Conservation (phyloP, 2,113 vertebrate species). For the Protobothrops flavoviridis region DNA sequence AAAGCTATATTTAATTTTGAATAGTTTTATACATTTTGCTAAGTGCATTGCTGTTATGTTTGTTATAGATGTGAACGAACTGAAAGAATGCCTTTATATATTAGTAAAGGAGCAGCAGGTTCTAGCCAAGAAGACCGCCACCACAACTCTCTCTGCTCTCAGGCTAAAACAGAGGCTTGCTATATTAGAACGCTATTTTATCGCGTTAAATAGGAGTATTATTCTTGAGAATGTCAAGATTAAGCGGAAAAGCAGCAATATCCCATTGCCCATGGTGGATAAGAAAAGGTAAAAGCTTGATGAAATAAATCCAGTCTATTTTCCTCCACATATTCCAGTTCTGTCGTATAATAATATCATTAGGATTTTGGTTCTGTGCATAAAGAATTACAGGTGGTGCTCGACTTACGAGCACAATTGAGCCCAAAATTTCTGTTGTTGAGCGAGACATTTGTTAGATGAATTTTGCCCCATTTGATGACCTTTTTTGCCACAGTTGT, state of each 20-base stretch:
- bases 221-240: constrained; percentile 89
- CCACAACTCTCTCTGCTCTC: constrained; percentile 88
- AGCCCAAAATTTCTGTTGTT: not conserved
- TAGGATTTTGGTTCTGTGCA: not conserved
- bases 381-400: not conserved
- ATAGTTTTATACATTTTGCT: not conserved
- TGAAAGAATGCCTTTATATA: constrained; percentile 91
- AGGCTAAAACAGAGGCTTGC: constrained; percentile 91
- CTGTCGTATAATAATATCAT: not conserved
- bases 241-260: constrained; percentile 85
- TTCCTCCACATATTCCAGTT: not conserved
- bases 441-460: not conserved
- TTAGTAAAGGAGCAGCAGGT: constrained; percentile 93
- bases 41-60: not conserved
- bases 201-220: constrained; percentile 92
- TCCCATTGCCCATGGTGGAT: constrained; percentile 82
- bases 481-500: not conserved
- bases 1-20: not conserved
- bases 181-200: constrained; percentile 94
- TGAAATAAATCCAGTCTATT: not conserved
- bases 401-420: not conserved
- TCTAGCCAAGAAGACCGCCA: constrained; percentile 85
- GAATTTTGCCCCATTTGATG: not conserved
- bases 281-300: constrained; percentile 85
- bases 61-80: constrained; percentile 81